Evolutionary conservation across 2,113 vertebrate species (phyloP).

Genomic region (Mastomys coucha): DNA sequence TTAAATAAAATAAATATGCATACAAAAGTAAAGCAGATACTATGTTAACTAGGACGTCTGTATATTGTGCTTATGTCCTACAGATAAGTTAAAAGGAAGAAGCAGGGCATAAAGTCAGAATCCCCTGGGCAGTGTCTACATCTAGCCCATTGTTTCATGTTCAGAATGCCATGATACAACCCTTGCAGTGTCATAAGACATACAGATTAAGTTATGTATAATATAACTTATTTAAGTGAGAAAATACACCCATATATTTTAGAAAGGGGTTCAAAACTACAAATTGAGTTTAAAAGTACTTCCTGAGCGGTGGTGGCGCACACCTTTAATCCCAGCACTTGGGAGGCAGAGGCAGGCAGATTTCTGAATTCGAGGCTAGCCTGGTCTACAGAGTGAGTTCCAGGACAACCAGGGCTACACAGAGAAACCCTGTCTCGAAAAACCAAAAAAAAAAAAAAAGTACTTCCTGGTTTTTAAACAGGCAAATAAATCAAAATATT

Average conservation of each 20-base stretch:
- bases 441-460: too few relatives aligned
- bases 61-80: not conserved
- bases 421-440: too few relatives aligned
- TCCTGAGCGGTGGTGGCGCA: too few relatives aligned
- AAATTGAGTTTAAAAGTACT: slow-evolving; percentile 55
- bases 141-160: slow-evolving; percentile 37
- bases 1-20: slow-evolving; percentile 50
- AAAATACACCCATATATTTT: slow-evolving; percentile 1
- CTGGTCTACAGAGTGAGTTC: too few relatives aligned
- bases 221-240: slow-evolving; percentile 24
- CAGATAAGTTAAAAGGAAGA: slow-evolving; percentile 42
- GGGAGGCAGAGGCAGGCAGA: too few relatives aligned
- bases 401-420: too few relatives aligned
- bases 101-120: slow-evolving; percentile 23
- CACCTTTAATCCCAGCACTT: too few relatives aligned
- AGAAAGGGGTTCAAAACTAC: slow-evolving; percentile 45
- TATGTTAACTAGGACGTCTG: slow-evolving; percentile 22
- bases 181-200: slow-evolving; percentile 20
- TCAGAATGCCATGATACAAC: slow-evolving; percentile 52
- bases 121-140: not conserved
- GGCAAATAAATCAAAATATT: slow-evolving; percentile 54
- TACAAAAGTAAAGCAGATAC: slow-evolving; percentile 48
- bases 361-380: too few relatives aligned
- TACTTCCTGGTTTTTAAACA: slow-evolving; percentile 53
- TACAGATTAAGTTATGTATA: slow-evolving; percentile 41